A percentile compares a stretch with the other conserved stretches of the same genome.
These are phyloP conservation scores for Himantopus leucocephalus DNA, from an alignment of 2,113 vertebrate genomes.

Conservation along the genomic window DNA sequence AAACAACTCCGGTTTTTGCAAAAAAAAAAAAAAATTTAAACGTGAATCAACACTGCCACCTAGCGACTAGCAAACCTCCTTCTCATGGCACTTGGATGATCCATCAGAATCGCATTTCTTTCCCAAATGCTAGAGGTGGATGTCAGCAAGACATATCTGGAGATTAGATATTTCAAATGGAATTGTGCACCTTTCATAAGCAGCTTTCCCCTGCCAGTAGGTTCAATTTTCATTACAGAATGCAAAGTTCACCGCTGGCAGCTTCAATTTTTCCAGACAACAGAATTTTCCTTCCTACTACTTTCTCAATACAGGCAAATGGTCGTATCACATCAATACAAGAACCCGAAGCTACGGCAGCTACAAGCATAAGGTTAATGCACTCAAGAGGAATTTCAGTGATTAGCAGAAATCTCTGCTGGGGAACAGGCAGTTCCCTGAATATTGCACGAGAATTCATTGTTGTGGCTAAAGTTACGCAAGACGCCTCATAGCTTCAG, in stretches of 20 bases:
- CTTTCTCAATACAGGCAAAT: not conserved
- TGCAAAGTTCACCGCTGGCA: not conserved
- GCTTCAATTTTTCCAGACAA: not conserved
- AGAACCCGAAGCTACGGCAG: not conserved
- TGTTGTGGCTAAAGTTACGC: not conserved
- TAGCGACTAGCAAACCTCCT: constrained; percentile 18
- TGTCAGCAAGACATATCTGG: not conserved
- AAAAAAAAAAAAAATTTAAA: not conserved
- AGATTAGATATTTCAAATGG: not conserved
- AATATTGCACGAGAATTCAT: not conserved
- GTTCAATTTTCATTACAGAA: not conserved
- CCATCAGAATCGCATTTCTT: accelerated
- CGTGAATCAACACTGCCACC: constrained; percentile 61
- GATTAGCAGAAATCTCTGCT: not conserved
- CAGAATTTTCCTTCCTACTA: not conserved
- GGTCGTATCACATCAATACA: accelerated
- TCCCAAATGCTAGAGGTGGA: not conserved
- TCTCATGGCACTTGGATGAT: not conserved
- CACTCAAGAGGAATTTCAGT: not conserved
- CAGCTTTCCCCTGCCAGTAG: accelerated
- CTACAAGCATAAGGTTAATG: not conserved
- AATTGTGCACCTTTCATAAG: not conserved
- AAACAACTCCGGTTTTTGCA: not conserved
- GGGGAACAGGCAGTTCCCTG: not conserved
- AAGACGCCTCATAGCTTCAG: not conserved